Conservation (phyloP, 2,797 vertebrate species). For the Amniataba percoides region DNA sequence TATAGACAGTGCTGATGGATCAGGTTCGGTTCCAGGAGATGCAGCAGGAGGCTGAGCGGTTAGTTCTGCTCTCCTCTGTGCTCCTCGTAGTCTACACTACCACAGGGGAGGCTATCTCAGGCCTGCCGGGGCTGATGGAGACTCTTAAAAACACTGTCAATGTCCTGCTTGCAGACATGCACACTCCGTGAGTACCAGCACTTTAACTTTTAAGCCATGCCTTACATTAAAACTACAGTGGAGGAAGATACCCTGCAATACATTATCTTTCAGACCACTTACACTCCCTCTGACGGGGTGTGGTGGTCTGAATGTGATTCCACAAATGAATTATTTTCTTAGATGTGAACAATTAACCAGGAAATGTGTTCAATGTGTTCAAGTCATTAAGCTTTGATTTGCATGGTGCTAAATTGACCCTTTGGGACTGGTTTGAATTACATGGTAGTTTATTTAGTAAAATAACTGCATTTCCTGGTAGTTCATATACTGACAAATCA, state of each 20-base stretch:
- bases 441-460: background rate
- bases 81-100: constrained; percentile 92
- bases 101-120: constrained; percentile 86
- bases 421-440: background rate
- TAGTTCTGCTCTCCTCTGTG: constrained; percentile 88
- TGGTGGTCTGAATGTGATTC: background rate
- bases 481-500: background rate
- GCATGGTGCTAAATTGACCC: background rate
- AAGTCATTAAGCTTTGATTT: background rate
- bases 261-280: background rate
- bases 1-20: constrained; percentile 95
- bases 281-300: background rate
- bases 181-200: constrained; percentile 87
- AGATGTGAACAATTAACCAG: background rate
- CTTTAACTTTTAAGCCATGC: background rate
- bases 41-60: constrained; percentile 87
- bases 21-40: constrained; percentile 94
- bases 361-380: constrained; percentile 1
- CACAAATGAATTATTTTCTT: background rate
- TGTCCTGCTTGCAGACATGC: constrained; percentile 89
- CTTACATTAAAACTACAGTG: background rate
- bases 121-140: constrained; percentile 89
- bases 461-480: background rate
- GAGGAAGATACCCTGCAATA: background rate
- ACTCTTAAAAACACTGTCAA: constrained; percentile 89